Evolutionary conservation across 2,113 vertebrate species (phyloP).

Genomic region (Ondatra zibethicus): DNA sequence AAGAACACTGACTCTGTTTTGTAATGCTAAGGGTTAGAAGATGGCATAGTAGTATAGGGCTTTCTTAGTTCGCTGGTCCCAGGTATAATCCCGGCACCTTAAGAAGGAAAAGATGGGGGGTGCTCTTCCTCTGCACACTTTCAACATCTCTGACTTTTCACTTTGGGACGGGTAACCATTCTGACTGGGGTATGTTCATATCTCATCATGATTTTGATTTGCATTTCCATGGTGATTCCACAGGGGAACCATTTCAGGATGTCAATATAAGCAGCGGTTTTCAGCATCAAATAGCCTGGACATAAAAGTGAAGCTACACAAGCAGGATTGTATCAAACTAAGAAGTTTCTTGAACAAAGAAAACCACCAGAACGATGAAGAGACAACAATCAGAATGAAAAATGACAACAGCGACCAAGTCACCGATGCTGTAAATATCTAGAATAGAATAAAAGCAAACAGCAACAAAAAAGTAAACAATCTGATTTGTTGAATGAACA

Average conservation of each 20-base stretch:
- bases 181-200: neutral
- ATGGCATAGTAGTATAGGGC: neutral
- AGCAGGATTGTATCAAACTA: neutral
- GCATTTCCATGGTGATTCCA: neutral
- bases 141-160: neutral
- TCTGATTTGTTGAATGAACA: neutral
- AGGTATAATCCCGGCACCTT: neutral
- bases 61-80: neutral
- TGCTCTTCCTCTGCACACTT: neutral
- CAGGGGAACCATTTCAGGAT: neutral
- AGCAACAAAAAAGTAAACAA: neutral
- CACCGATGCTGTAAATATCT: neutral
- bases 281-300: neutral
- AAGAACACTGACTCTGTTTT: neutral
- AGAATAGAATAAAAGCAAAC: neutral
- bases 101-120: neutral
- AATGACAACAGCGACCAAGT: neutral
- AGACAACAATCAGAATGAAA: neutral
- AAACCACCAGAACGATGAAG: neutral
- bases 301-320: neutral
- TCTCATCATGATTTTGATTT: neutral
- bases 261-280: neutral
- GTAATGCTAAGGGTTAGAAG: neutral
- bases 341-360: neutral
- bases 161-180: neutral